phyloP scores from a whole-genome alignment of 2,113 vertebrate species.

The Stegostoma tigrinum region DNA sequence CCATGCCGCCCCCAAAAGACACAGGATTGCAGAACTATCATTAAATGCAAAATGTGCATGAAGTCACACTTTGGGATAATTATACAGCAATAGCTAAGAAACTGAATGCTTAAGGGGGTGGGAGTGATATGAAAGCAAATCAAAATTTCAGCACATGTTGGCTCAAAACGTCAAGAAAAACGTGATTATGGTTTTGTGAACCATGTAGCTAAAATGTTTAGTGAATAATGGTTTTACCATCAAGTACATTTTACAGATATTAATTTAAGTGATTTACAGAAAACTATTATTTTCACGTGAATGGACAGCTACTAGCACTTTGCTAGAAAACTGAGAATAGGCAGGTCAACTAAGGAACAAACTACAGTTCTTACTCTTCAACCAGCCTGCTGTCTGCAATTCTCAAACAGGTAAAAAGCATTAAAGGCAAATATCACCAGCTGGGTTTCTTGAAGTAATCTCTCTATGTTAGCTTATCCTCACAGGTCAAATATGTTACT shows the following conservation, averaged over 20 bases:
- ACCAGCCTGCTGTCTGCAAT: not conserved
- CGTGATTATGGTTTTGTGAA: not conserved
- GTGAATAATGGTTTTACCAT: not conserved
- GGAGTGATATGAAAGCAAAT: not conserved
- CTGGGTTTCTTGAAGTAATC: not conserved
- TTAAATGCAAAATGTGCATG: not conserved
- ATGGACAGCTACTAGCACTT: not conserved
- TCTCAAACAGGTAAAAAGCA: not conserved
- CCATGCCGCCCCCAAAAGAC: too few species aligned
- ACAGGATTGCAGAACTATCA: not conserved
- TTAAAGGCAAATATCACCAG: not conserved
- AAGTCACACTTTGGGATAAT: not conserved
- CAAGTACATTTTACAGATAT: not conserved
- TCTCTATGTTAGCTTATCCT: not conserved
- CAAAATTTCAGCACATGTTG: not conserved
- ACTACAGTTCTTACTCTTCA: not conserved
- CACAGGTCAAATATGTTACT: not conserved
- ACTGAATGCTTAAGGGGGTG: not conserved
- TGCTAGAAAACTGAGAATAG: not conserved
- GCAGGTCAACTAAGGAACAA: not conserved
- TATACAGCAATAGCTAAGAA: not conserved
- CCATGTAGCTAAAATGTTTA: not conserved
- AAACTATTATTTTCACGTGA: not conserved
- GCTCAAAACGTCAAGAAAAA: not conserved
- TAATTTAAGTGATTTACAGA: not conserved